Percentiles rank a stretch among this genome's conserved stretches.
Evolutionary conservation across 2,797 vertebrate species (phyloP).

Genomic region (Hemitrygon akajei): DNA sequence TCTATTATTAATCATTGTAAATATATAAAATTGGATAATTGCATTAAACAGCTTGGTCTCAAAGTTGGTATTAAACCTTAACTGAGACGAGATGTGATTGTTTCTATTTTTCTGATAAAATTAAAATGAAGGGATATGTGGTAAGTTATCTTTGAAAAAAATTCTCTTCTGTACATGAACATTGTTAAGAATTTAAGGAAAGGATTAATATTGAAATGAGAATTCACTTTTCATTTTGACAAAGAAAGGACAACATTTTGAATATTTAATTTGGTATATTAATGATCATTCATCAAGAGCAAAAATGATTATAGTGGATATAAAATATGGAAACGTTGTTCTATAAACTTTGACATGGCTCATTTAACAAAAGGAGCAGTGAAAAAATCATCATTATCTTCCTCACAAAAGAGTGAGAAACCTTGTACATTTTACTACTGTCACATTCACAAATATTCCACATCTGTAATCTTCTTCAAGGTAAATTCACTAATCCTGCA

Average conservation of each 20-base stretch:
- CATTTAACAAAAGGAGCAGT: slow-evolving; percentile 26
- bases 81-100: no score
- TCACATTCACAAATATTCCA: neutral
- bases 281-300: slow-evolving; percentile 50
- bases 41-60: neutral
- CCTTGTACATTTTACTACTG: neutral
- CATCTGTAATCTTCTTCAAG: neutral
- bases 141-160: neutral
- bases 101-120: neutral
- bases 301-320: slow-evolving; percentile 46
- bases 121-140: neutral
- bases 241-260: slow-evolving; percentile 62
- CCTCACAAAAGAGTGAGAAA: neutral
- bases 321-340: slow-evolving; percentile 38
- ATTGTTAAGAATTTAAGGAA: neutral
- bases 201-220: slow-evolving; percentile 40
- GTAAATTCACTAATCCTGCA: neutral
- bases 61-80: neutral
- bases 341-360: neutral
- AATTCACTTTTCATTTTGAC: slow-evolving; percentile 58
- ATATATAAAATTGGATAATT: no score
- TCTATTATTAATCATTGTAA: neutral
- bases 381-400: neutral
- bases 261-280: slow-evolving; percentile 65
- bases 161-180: neutral